phyloP scores from a whole-genome alignment of 2,888 invertebrate species.

The Nephrotoma appendiculata region DNA sequence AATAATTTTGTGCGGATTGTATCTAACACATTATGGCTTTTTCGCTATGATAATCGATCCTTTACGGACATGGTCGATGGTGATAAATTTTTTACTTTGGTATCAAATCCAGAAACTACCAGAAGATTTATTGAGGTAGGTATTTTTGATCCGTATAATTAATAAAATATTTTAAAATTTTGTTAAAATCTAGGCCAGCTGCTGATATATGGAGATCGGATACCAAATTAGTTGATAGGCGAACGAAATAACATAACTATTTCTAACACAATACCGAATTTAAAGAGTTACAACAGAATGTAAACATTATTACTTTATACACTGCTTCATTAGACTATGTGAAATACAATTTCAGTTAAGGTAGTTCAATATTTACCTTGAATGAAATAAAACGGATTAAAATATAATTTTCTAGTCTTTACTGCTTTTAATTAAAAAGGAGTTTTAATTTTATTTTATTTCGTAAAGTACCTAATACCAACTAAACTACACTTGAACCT shows the following conservation, averaged over 20 bases:
- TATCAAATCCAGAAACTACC: slow-evolving; percentile 23
- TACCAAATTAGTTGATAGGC: background rate
- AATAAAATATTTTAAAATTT: background rate
- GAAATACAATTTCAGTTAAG: too few species aligned
- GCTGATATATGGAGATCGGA: background rate
- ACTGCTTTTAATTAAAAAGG: too few species aligned
- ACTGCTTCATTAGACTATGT: too few species aligned
- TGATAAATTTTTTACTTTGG: slow-evolving; percentile 52
- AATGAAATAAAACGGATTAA: too few species aligned
- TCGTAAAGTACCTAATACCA: too few species aligned
- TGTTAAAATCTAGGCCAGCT: background rate
- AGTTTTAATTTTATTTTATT: too few species aligned
- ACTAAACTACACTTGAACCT: too few species aligned
- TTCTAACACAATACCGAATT: too few species aligned
- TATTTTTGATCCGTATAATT: background rate
- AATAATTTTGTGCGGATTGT: slow-evolving; percentile 53
- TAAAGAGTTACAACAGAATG: too few species aligned
- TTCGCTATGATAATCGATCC: slow-evolving; percentile 64
- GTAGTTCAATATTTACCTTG: too few species aligned
- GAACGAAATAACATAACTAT: background rate
- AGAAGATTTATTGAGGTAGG: slow-evolving; percentile 12
- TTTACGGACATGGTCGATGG: slow-evolving; percentile 63
- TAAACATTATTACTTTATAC: too few species aligned
- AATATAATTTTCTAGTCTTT: too few species aligned
- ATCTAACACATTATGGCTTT: slow-evolving; percentile 68